Conservation (phyloP, 64 coral and sea anemone species). For the Stylophora pistillata region DNA sequence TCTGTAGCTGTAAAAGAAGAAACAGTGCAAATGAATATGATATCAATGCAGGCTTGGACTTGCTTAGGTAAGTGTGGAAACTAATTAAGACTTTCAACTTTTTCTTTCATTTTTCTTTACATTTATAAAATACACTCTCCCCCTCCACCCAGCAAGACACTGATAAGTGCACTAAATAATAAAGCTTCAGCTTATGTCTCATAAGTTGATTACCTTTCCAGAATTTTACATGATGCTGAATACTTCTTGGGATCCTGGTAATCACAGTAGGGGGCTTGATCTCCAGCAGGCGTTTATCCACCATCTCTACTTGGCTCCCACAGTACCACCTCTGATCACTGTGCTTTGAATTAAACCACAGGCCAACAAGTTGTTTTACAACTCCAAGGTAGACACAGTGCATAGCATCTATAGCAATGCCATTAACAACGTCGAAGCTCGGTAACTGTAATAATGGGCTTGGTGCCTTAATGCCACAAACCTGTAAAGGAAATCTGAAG, state of each 20-base stretch:
- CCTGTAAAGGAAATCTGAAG: not conserved
- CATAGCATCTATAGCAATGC: constrained; percentile 7
- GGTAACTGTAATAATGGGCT: constrained; percentile 4
- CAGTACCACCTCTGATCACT: constrained; percentile 44
- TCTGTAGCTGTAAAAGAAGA: constrained; percentile 28
- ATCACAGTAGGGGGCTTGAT: constrained; percentile 43
- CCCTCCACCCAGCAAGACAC: too few relatives aligned
- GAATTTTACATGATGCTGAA: constrained; percentile 27
- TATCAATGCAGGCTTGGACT: constrained; percentile 12
- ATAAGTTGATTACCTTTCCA: constrained; percentile 44
- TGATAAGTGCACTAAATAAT: constrained; percentile 24
- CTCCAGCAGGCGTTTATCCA: constrained; percentile 22
- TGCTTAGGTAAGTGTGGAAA: constrained; percentile 12
- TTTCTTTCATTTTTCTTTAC: constrained; percentile 20
- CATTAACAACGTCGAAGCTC: too few relatives aligned
- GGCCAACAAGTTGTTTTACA: not conserved
- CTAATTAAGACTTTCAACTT: constrained; percentile 4
- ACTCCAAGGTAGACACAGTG: constrained; percentile 27
- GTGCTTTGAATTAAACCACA: constrained; percentile 53
- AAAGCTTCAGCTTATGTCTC: constrained; percentile 18
- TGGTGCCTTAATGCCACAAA: not conserved
- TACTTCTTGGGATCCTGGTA: too few relatives aligned
- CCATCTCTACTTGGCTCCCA: constrained; percentile 16
- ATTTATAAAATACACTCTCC: too few relatives aligned
- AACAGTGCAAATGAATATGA: constrained; percentile 5